Base-by-base conservation (phyloP, 2,888 invertebrate species). In the Cosmorhoe ocellata region DNA sequence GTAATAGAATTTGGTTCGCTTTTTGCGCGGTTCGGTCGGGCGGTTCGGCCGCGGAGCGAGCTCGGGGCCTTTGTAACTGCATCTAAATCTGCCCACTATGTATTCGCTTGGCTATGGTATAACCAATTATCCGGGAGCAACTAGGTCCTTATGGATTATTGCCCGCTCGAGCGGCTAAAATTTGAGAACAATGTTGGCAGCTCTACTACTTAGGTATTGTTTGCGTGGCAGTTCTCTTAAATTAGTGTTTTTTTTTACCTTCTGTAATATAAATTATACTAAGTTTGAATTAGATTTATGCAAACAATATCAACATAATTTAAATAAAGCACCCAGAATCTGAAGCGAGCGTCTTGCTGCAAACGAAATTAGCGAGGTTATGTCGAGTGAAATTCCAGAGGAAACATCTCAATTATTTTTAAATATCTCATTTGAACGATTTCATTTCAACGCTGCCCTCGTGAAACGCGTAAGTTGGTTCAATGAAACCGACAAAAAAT, bases 1-100 rank as follows among this genome's bases (percentile, higher is more conserved):
- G 87, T 89, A 90, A 90, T 89, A 88, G 90, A 90, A 90, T 90
- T 90, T 85, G 84, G 87, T 79, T 69, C 82, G 87, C 85, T 90
- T 90, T 90, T 90, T 90, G 87, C 84, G 82, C 74, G 81, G 81
- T 40, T 76, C 74, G 74, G 70, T 74, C 74, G 75, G 74, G 74
- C 42, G 42, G 47, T 39, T 33, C 22, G 11, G 71, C 81, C 81
- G 75, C 80, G 82, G 84, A 78, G 80, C 79, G 64, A 70, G 78
- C 81, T 83, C 80, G 79, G 82, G 80, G 84, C 87, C 81, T 87
- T 83, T 84, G 84, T 87, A 87, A 84, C 79, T 86, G 82, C 81
- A 84, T 80, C 84, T 81, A 85, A 87, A 87, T 85, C 84, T 81
- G 80, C 74, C 71, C 71, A 71, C 69, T 75, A 67, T 74, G 67